Evolutionary conservation across 1,140 invertebrate species (phyloP), one percentile per base, ranked within the genome.

Genomic region (Ceratosolen fusciceps): DNA sequence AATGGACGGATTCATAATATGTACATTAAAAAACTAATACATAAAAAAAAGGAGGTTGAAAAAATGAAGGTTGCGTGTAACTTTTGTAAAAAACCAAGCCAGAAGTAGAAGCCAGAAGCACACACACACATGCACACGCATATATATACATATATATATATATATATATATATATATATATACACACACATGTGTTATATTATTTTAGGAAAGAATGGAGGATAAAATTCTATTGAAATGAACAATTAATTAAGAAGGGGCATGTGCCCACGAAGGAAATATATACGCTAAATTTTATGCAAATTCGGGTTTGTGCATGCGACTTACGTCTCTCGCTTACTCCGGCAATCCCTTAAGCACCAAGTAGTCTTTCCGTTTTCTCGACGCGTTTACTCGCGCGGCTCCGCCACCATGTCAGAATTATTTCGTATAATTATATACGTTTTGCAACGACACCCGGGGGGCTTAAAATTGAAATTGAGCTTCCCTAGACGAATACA

Each of bases 341-440:
- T n/a, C 47, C 54, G 70, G 34, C 52, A 49, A 80, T 74, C 81
- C 67, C 58, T 49, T 49, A 71, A 71, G 54, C 65, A 79, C 62
- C 56, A 52, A 65, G 60, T 47, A 80, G 60, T 68, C 70, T 65
- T 58, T 67, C 58, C 72, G 62, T 65, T 67, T 58, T 49, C 73
- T 49, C 39, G 52, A 43, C 67, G 43, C 37, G 10, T 54, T 75
- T 77, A 67, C 71, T 54, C 49, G 58, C 75, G 49, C 29, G 62
- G 34, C 79, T 77, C 71, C 77, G 80, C 74, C 83, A 81, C 80
- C 84, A 84, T 85, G 86, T 89, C 88, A 90, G 86, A 90, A 90
- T 90, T 90, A 90, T 90, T 90, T 85, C 86, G 89, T 89, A 90
- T 90, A 90, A 90, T 90, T 90, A 90, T 90, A 90, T 90, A 90